These are phyloP conservation scores for Drosophila erecta DNA, from an alignment of 1,140 invertebrate species.

Conservation along the genomic window DNA sequence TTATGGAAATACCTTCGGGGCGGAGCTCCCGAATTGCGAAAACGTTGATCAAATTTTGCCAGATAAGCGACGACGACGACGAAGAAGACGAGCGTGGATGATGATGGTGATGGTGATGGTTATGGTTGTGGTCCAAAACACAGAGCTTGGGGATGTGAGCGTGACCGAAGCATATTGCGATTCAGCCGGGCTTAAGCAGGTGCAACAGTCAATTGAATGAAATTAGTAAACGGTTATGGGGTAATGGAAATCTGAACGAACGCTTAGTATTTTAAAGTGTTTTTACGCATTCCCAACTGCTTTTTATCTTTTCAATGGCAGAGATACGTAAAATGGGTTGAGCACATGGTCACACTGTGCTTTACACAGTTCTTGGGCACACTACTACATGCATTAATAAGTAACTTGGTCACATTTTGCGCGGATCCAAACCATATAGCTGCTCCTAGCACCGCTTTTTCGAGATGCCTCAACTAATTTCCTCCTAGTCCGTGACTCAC, in stretches of 20 bases:
- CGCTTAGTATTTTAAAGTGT: neutral
- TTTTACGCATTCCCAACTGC: neutral
- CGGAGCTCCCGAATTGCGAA: slow-evolving; percentile 83
- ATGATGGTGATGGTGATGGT: slow-evolving; percentile 50
- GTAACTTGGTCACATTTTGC: neutral
- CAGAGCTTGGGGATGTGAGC: slow-evolving; percentile 24
- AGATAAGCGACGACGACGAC: slow-evolving; percentile 65
- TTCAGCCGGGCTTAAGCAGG: slow-evolving; percentile 13
- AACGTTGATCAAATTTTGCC: slow-evolving; percentile 82
- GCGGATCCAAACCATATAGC: too few species aligned
- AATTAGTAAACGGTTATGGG: slow-evolving; percentile 16
- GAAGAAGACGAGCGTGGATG: slow-evolving; percentile 49
- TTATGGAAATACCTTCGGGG: slow-evolving; percentile 83
- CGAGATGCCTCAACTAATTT: too few species aligned
- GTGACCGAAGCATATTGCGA: slow-evolving; percentile 17
- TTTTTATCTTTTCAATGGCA: neutral
- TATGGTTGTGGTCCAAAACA: slow-evolving; percentile 38
- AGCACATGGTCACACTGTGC: neutral
- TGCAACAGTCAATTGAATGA: slow-evolving; percentile 21
- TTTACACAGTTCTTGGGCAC: neutral
- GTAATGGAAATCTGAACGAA: neutral
- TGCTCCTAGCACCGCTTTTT: too few species aligned
- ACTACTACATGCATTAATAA: neutral
- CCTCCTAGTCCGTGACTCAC: slow-evolving; percentile 18
- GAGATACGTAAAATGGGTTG: neutral